Evolutionary conservation across 2,113 vertebrate species (phyloP).

Genomic region (Piliocolobus tephrosceles): DNA sequence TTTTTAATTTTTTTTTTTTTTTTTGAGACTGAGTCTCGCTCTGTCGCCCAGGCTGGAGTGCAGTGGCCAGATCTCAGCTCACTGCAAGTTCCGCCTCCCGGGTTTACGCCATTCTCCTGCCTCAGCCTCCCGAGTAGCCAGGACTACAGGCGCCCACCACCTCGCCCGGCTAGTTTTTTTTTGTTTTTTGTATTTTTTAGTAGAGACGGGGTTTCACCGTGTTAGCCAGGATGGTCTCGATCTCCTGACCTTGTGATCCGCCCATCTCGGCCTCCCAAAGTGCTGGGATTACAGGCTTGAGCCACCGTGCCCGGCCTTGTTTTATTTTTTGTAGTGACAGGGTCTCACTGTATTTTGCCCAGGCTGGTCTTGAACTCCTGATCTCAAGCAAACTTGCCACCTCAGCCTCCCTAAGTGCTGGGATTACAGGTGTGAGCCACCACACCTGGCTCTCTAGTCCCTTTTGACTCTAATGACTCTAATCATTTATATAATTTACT

Average conservation of each 20-base stretch:
- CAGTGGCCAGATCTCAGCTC: too few species aligned
- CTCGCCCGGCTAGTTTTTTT: background rate
- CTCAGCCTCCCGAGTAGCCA: background rate
- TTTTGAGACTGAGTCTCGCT: too few species aligned
- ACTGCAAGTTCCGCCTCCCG: background rate
- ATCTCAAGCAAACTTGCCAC: too few species aligned
- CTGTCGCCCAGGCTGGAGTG: too few species aligned
- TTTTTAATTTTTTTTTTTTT: too few species aligned
- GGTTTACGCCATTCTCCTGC: background rate
- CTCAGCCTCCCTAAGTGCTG: too few species aligned
- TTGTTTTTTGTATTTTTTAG: background rate
- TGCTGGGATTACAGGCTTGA: background rate
- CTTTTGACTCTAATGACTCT: background rate
- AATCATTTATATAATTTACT: background rate
- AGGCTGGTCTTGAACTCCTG: too few species aligned
- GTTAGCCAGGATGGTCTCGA: background rate
- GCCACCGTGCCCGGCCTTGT: too few species aligned
- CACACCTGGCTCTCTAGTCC: too few species aligned
- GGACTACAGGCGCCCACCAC: background rate
- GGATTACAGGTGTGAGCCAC: too few species aligned
- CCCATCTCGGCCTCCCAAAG: background rate
- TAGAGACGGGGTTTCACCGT: background rate
- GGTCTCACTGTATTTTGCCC: too few species aligned
- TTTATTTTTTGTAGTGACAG: background rate
- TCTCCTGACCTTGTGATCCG: background rate